Evolutionary conservation across 2,113 vertebrate genomes (phyloP).

Genomic region (Balaeniceps rex): DNA sequence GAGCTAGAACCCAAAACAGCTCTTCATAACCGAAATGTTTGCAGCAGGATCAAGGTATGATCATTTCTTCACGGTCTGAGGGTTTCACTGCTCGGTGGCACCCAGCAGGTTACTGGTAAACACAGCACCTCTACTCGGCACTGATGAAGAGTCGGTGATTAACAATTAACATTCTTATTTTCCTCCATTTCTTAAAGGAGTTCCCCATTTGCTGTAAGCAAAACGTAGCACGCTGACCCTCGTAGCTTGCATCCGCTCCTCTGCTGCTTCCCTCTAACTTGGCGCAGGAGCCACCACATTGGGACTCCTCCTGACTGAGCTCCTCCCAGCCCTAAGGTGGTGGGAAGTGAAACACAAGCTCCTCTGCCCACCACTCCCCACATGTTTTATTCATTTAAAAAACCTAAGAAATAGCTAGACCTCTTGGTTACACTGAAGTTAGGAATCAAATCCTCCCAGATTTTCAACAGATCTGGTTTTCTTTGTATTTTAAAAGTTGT

Average conservation of each 20-base stretch:
- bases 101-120: neutral
- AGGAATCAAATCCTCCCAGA: neutral
- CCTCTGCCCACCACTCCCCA: neutral
- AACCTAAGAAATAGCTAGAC: neutral
- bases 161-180: neutral
- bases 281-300: neutral
- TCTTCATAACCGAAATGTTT: neutral
- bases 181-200: neutral
- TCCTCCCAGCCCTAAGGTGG: rapidly evolving
- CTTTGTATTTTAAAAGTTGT: neutral
- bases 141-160: neutral
- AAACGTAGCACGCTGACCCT: neutral
- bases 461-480: neutral
- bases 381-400: rapidly evolving
- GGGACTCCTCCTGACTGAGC: neutral
- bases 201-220: neutral
- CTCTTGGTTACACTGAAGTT: neutral
- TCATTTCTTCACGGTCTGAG: neutral
- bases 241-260: neutral
- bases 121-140: neutral
- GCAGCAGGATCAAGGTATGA: neutral
- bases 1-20: neutral
- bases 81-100: neutral
- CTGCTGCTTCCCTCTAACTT: neutral
- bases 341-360: neutral